Base-by-base conservation (phyloP, 35 echinoderm and acorn worm species). In the Apostichopus parvimensis region DNA sequence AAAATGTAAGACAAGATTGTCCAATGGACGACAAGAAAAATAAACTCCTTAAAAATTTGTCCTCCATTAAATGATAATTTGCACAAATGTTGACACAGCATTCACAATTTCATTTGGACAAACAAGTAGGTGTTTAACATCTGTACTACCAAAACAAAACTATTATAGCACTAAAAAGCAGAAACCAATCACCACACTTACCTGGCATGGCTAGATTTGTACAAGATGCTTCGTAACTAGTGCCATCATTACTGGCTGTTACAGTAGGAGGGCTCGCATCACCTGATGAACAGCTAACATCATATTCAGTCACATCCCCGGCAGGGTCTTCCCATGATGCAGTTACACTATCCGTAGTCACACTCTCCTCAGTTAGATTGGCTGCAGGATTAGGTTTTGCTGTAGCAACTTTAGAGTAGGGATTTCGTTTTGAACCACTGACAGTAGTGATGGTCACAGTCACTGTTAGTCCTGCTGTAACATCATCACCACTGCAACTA, bases 321-420 rank as follows among this genome's bases (percentile, higher is more conserved):
- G 1, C 12, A 66, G 85, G 64, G 6, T 66, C 66, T 11, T 87
- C 57, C 85, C 85, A 87, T 66, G 57, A 68, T 66, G 64, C 85
- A 1, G 21, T 12, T 3, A 87, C 12, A 14, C 22, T 65, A 6
- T 71, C 64, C 5, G 18, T 87, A 14, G n/a, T 66, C n/a, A 24
- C 57, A 25, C 1, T 53, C 14, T 71, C 85, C 56, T 66, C 64
- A 9, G 0, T 64, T 10, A 71, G 61, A 61, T 57, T 64, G 17
- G 0, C 64, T 5, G 66, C 85, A 65, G 15, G 9, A 62, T 87
- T 87, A 17, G 85, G 85, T 66, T 9, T 11, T 24, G 85, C 85
- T 54, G 12, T 82, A n/a, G 7, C 28, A 9, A n/a, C n/a, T 17
- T 14, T 61, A 12, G 9, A 56, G 5, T 5, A 55, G 20, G 17